These are phyloP conservation scores for Hemaris fuciformis DNA, from an alignment of 2,888 invertebrate species.

Conservation along the genomic window DNA sequence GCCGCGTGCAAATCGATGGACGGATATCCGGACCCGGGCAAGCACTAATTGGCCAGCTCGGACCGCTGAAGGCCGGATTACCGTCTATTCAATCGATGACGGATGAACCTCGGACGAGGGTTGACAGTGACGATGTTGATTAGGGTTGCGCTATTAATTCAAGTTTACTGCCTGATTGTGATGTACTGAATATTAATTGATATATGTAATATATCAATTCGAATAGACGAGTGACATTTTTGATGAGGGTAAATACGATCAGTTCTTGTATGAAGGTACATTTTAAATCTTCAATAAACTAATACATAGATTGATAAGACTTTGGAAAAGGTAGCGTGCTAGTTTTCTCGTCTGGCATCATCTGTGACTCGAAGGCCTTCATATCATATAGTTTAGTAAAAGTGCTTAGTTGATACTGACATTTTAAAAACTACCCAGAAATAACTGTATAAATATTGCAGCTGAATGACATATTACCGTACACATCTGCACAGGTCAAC, in stretches of 20 bases:
- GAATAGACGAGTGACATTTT: background rate
- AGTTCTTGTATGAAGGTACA: background rate
- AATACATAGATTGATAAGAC: too few relatives aligned
- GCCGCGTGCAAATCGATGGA: slow-evolving; percentile 47
- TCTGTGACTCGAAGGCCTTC: too few relatives aligned
- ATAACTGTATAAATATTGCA: too few relatives aligned
- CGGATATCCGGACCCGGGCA: slow-evolving; percentile 53
- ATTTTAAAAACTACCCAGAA: too few relatives aligned
- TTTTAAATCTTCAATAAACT: too few relatives aligned
- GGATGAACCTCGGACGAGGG: background rate
- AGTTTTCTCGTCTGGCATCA: too few relatives aligned
- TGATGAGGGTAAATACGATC: background rate
- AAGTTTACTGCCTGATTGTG: background rate
- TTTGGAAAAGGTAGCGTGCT: too few relatives aligned
- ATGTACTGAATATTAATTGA: background rate
- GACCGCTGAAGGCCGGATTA: slow-evolving; percentile 12
- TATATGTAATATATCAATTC: background rate
- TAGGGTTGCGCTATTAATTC: background rate
- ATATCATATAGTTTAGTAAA: too few relatives aligned
- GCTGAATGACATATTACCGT: too few relatives aligned
- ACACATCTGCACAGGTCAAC: too few relatives aligned
- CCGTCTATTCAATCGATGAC: slow-evolving; percentile 8
- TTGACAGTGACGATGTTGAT: background rate
- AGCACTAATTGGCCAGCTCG: slow-evolving; percentile 12
- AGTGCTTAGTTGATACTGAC: too few relatives aligned